Conservation (phyloP, 2,888 invertebrate genomes). For the Eustalomyia histrio region DNA sequence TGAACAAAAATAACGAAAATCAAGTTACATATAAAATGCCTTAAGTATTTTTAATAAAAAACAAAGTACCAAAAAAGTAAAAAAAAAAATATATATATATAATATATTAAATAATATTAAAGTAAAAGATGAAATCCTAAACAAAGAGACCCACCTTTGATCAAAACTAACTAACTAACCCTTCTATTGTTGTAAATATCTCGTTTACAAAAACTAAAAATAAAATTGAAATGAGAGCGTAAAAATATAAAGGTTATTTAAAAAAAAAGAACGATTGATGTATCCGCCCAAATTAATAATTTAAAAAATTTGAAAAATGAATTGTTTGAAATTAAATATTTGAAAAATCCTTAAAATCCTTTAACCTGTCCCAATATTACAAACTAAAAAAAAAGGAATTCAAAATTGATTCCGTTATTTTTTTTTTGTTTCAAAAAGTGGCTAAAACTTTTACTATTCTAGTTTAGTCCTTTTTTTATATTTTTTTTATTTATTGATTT, state of each 20-base stretch:
- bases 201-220: neutral
- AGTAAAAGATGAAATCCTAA: constrained; percentile 38
- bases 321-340: constrained; percentile 7
- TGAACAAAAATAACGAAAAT: constrained; percentile 57
- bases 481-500: constrained; percentile 10
- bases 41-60: constrained; percentile 67
- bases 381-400: neutral
- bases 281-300: constrained; percentile 61
- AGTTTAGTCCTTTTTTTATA: neutral
- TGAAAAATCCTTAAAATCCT: constrained; percentile 9
- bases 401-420: neutral
- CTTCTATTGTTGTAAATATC: constrained; percentile 26
- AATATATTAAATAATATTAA: constrained; percentile 41
- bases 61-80: constrained; percentile 55
- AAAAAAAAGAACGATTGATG: constrained; percentile 28
- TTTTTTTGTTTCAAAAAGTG: neutral
- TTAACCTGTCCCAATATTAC: neutral
- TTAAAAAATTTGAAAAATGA: constrained; percentile 12
- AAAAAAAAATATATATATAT: constrained; percentile 34
- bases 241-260: constrained; percentile 27
- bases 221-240: constrained; percentile 18
- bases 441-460: neutral
- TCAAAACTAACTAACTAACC: constrained; percentile 33
- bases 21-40: constrained; percentile 67
- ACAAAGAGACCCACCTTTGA: constrained; percentile 58